Percentiles rank a stretch among this genome's conserved stretches.
Conservation (phyloP, 2,797 vertebrate genomes). For the Labeo calbasu region DNA sequence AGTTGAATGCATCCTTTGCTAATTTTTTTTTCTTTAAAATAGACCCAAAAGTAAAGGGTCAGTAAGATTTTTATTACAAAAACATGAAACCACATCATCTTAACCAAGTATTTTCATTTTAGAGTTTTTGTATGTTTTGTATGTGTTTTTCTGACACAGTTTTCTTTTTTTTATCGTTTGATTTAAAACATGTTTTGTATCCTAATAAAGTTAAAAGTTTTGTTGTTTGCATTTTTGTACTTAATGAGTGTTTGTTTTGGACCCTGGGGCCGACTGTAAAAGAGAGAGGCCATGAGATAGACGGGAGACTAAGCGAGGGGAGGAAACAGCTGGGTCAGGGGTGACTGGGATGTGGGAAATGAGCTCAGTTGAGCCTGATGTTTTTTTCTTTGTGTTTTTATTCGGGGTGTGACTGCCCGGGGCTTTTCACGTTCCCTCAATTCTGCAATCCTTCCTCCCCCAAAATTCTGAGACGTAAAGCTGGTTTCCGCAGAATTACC, state of each 20-base stretch:
- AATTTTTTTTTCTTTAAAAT: not conserved
- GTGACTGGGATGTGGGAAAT: constrained; percentile 73
- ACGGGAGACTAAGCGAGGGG: constrained; percentile 30
- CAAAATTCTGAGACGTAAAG: constrained; percentile 11
- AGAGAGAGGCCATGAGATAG: constrained; percentile 20
- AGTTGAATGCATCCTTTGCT: not conserved
- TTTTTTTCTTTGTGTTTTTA: constrained; percentile 45
- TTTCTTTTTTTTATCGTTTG: not conserved
- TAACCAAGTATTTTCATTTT: not conserved
- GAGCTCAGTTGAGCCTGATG: constrained; percentile 57
- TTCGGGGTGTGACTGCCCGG: not conserved
- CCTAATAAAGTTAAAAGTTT: not conserved
- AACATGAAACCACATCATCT: not conserved
- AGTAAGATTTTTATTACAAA: not conserved
- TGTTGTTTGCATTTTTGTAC: not conserved
- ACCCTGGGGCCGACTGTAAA: constrained; percentile 25
- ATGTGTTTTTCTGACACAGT: too few species aligned
- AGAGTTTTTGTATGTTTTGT: not conserved
- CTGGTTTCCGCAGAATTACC: constrained; percentile 14
- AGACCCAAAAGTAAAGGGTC: not conserved
- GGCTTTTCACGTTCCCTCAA: not conserved
- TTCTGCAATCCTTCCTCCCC: constrained; percentile 15
- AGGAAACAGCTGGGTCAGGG: constrained; percentile 74
- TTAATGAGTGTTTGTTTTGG: not conserved
- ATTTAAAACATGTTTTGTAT: not conserved